A percentile compares a stretch with the other conserved stretches of the same genome.
phyloP scores from a whole-genome alignment of 2,888 invertebrate species.

The Rugalucina vietnamica region DNA sequence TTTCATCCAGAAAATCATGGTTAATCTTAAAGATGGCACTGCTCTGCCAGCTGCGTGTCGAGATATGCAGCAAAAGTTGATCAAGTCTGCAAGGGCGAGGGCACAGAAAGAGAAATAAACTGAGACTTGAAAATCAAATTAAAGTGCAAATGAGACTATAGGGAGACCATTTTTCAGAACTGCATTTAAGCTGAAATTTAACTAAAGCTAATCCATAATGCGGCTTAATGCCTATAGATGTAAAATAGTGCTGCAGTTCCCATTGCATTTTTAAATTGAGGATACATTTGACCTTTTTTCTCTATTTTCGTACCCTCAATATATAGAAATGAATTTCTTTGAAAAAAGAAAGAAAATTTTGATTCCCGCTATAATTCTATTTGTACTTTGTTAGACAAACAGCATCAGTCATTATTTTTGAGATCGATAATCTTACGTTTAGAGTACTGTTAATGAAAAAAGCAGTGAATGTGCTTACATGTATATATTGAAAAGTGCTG shows the following conservation, averaged over 20 bases:
- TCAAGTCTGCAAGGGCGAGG: constrained; percentile 52
- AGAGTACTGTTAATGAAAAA: too few species aligned
- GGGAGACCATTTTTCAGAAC: neutral
- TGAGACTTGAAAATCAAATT: neutral
- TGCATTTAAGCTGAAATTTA: neutral
- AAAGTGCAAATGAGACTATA: neutral
- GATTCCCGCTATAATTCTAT: too few species aligned
- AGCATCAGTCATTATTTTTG: too few species aligned
- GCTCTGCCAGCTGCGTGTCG: constrained; percentile 71
- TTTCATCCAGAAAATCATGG: constrained; percentile 77
- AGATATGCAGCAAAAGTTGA: constrained; percentile 68
- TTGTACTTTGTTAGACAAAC: too few species aligned
- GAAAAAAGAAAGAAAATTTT: too few species aligned
- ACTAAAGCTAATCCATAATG: neutral
- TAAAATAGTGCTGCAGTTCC: neutral
- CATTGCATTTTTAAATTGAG: neutral
- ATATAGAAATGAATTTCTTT: too few species aligned
- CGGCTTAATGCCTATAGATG: neutral
- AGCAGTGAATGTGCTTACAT: too few species aligned
- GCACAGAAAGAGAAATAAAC: constrained; percentile 38
- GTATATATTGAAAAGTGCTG: too few species aligned
- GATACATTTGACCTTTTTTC: too few species aligned
- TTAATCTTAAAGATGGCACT: constrained; percentile 72
- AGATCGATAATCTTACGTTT: too few species aligned
- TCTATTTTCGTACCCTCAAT: too few species aligned